A percentile compares a stretch with the other conserved stretches of the same genome.
Evolutionary conservation across 2,797 vertebrate genomes (phyloP).

Genomic region (Balearica regulorum): DNA sequence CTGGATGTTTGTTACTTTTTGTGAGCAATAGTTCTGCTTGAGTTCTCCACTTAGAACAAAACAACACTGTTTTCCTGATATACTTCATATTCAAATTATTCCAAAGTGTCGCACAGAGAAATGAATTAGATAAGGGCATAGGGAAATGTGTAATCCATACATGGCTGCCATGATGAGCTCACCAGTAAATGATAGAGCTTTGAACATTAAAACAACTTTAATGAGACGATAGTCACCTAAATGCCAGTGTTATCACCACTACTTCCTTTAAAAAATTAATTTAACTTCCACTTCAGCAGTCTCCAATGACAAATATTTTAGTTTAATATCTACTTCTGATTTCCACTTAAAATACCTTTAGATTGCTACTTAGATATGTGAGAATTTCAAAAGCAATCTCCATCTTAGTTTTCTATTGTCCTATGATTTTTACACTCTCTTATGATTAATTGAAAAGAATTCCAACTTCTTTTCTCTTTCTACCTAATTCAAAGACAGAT

Average conservation of each 20-base stretch:
- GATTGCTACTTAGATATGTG: neutral
- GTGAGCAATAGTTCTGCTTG: neutral
- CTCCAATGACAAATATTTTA: neutral
- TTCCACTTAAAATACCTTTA: neutral
- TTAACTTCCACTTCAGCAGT: neutral
- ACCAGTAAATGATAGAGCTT: neutral
- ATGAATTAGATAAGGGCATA: neutral
- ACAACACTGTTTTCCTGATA: constrained; percentile 25
- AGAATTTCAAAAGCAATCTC: neutral
- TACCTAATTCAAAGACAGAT: neutral
- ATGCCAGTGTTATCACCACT: neutral
- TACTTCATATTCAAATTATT: constrained; percentile 21
- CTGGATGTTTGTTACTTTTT: neutral
- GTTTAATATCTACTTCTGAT: neutral
- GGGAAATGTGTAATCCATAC: neutral
- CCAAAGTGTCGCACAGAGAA: neutral
- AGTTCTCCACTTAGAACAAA: constrained; percentile 16
- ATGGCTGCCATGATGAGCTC: neutral
- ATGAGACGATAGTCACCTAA: neutral
- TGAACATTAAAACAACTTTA: neutral
- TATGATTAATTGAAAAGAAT: neutral
- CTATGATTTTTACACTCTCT: neutral
- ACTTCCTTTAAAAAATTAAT: neutral
- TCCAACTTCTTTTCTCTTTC: neutral
- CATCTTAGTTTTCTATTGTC: neutral